These are phyloP conservation scores for Zaprionus taronus DNA, from an alignment of 1,140 invertebrate genomes.

Conservation along the genomic window DNA sequence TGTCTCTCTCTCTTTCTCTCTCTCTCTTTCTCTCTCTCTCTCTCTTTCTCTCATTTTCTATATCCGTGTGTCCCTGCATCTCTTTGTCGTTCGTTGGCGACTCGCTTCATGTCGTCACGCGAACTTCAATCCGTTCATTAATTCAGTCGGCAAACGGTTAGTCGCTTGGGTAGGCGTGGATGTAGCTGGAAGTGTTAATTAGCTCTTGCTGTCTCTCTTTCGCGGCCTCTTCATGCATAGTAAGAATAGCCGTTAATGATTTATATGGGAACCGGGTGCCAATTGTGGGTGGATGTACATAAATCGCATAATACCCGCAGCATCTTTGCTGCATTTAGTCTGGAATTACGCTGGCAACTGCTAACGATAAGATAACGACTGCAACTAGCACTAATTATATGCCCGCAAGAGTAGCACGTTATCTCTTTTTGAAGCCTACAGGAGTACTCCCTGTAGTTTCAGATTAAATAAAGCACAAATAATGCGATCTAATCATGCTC, in stretches of 20 bases:
- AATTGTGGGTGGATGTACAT: constrained; percentile 60
- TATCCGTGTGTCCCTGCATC: constrained; percentile 21
- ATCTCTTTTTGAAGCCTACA: constrained; percentile 3
- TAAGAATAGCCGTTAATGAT: constrained; percentile 41
- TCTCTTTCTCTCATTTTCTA: constrained; percentile 1
- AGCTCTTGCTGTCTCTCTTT: constrained; percentile 67
- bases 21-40: not conserved
- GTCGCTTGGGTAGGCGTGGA: constrained; percentile 72
- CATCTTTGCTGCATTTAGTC: constrained; percentile 27
- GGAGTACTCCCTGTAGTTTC: not conserved
- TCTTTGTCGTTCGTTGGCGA: constrained; percentile 30
- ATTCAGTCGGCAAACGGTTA: constrained; percentile 76
- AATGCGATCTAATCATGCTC: constrained; percentile 3
- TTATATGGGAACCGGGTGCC: constrained; percentile 53
- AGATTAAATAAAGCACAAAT: constrained; percentile 8
- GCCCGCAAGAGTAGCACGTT: not conserved
- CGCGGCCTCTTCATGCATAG: not conserved
- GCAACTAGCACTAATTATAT: constrained; percentile 16
- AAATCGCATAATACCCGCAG: not conserved
- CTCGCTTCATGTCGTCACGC: constrained; percentile 78
- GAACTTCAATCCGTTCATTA: constrained; percentile 79
- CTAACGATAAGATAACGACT: constrained; percentile 45
- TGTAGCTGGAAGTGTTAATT: constrained; percentile 81
- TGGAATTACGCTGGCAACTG: constrained; percentile 30
- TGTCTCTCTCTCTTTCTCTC: constrained; percentile 3